Percentiles rank a stretch among this genome's conserved stretches.
phyloP scores from a whole-genome alignment of 2,797 vertebrate genomes.

The Threskiornis aethiopicus region DNA sequence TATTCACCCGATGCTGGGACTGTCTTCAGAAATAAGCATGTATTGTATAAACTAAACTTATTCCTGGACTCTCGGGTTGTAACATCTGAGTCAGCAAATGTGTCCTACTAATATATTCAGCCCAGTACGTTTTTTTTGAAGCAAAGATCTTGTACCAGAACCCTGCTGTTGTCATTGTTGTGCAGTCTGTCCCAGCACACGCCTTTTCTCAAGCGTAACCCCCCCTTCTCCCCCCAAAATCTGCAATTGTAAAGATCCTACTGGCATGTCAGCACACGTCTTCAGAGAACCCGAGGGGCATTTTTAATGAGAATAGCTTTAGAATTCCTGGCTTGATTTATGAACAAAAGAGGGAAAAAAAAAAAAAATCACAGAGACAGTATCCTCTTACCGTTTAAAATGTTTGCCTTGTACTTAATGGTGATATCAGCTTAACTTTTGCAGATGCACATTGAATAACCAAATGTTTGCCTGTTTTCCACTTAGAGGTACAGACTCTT shows the following conservation, averaged over 20 bases:
- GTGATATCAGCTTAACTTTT: neutral
- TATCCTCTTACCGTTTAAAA: neutral
- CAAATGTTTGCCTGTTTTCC: neutral
- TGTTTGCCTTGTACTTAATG: neutral
- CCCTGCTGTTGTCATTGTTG: neutral
- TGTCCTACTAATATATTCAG: neutral
- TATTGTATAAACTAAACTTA: neutral
- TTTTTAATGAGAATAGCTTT: slow-evolving; percentile 15
- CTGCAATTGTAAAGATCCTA: neutral
- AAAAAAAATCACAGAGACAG: neutral
- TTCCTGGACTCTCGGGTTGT: neutral
- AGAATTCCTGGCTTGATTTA: slow-evolving; percentile 33
- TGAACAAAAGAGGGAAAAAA: neutral
- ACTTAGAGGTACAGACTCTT: neutral
- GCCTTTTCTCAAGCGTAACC: neutral
- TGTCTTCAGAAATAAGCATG: neutral
- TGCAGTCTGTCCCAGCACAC: neutral
- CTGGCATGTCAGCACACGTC: neutral
- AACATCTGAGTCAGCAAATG: neutral
- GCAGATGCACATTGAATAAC: neutral
- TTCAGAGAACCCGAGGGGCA: neutral
- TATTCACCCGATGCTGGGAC: neutral
- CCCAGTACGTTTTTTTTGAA: neutral
- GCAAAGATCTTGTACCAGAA: neutral
- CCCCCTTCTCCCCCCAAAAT: neutral